Evolutionary conservation across 2,113 vertebrate genomes (phyloP).

Genomic region (Alaudala cheleensis): DNA sequence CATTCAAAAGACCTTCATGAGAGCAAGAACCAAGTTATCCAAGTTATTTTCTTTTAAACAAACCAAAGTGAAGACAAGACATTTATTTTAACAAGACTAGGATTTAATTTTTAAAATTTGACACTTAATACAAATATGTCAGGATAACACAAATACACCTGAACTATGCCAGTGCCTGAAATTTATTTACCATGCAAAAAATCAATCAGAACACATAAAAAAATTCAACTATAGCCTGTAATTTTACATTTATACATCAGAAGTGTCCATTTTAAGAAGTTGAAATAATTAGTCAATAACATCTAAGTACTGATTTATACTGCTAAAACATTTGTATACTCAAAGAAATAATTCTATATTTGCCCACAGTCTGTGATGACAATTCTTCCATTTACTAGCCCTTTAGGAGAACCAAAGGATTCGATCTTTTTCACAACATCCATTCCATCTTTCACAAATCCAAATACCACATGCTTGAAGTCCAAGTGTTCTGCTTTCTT

Average conservation of each 20-base stretch:
- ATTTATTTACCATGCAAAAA: constrained; percentile 82
- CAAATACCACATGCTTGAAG: constrained; percentile 94
- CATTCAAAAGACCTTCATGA: neutral
- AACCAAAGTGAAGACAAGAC: constrained; percentile 27
- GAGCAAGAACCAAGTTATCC: constrained; percentile 8
- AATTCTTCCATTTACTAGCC: constrained; percentile 80
- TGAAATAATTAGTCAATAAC: constrained; percentile 75
- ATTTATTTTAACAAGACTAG: constrained; percentile 76
- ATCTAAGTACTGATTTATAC: constrained; percentile 66
- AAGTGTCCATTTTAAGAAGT: constrained; percentile 74
- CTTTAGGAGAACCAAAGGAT: constrained; percentile 84
- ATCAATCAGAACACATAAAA: constrained; percentile 74
- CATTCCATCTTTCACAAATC: constrained; percentile 90
- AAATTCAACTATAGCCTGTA: constrained; percentile 73
- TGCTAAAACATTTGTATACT: constrained; percentile 56
- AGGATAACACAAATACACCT: constrained; percentile 81
- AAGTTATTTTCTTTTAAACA: constrained; percentile 10
- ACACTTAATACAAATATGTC: constrained; percentile 77
- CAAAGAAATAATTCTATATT: constrained; percentile 71
- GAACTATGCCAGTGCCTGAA: constrained; percentile 78
- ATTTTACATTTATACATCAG: constrained; percentile 84
- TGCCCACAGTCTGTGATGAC: constrained; percentile 88
- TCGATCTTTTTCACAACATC: constrained; percentile 87
- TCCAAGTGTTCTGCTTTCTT: constrained; percentile 92
- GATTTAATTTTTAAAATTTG: constrained; percentile 73